These are phyloP conservation scores for Holothuria scabra DNA, from an alignment of 53 echinoderm and acorn worm genomes.

Conservation along the genomic window DNA sequence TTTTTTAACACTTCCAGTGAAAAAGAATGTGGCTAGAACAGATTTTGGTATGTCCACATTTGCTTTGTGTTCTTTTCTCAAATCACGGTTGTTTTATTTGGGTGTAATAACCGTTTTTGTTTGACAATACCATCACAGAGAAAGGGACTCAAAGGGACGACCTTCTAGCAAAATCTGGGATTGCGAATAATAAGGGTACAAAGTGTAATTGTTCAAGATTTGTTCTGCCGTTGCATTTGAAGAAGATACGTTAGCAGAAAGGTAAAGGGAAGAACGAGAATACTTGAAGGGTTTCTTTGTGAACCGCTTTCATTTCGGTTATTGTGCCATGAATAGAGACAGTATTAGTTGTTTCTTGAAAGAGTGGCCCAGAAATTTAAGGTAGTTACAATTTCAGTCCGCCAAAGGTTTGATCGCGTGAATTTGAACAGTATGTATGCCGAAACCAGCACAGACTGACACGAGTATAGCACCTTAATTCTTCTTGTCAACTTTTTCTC, in stretches of 20 bases:
- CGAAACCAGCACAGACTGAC: too few species aligned
- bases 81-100: conserved; percentile 1
- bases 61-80: background rate
- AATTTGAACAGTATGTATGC: too few species aligned
- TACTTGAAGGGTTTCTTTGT: conserved; percentile 34
- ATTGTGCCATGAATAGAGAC: too few species aligned
- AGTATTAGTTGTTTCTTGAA: too few species aligned
- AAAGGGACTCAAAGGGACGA: conserved; percentile 3
- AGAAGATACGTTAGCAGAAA: background rate
- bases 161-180: conserved; percentile 15
- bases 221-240: conserved; percentile 31
- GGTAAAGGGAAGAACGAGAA: background rate
- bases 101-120: background rate
- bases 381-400: too few species aligned
- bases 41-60: conserved; percentile 4
- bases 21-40: conserved; percentile 15
- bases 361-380: too few species aligned
- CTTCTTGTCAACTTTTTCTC: too few species aligned
- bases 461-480: too few species aligned
- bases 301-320: background rate
- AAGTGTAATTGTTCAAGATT: conserved; percentile 4
- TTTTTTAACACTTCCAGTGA: conserved; percentile 9
- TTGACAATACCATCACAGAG: background rate
- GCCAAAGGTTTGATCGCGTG: too few species aligned
- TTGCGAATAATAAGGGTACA: conserved; percentile 1